phyloP scores from a whole-genome alignment of 2,797 vertebrate species.

The Salmo trutta region DNA sequence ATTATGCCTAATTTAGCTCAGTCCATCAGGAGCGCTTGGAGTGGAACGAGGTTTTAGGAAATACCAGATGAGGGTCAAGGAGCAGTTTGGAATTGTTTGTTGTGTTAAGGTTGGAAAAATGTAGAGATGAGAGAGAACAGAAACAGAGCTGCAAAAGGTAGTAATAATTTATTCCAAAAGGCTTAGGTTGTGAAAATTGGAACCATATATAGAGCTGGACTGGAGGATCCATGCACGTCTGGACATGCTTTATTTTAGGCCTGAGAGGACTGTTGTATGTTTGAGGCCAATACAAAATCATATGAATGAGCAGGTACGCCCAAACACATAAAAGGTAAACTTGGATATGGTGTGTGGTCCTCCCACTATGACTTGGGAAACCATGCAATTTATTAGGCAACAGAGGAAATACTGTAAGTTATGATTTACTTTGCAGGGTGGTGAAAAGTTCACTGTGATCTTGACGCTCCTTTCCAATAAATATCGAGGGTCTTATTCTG shows the following conservation, averaged over 20 bases:
- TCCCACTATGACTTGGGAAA: too few species aligned
- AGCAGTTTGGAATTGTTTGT: slow-evolving; percentile 13
- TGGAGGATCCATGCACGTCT: slow-evolving; percentile 40
- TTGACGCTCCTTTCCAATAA: too few species aligned
- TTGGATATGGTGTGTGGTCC: too few species aligned
- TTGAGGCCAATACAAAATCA: slow-evolving; percentile 23
- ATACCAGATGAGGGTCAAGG: not conserved
- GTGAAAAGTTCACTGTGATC: too few species aligned
- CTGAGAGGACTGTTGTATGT: slow-evolving; percentile 31
- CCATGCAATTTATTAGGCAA: too few species aligned
- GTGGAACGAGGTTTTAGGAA: not conserved
- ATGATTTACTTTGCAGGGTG: too few species aligned
- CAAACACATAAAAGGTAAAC: slow-evolving; percentile 2
- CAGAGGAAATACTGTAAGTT: too few species aligned
- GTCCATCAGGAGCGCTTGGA: not conserved
- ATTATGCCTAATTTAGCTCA: not conserved
- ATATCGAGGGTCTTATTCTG: too few species aligned
- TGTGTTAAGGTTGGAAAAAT: slow-evolving; percentile 26
- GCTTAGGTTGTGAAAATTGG: slow-evolving; percentile 24
- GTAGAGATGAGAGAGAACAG: not conserved
- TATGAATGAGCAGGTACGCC: slow-evolving; percentile 20
- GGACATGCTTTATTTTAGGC: slow-evolving; percentile 38
- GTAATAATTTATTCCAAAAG: slow-evolving; percentile 21
- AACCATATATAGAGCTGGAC: slow-evolving; percentile 26
- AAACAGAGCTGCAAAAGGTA: not conserved